Evolutionary conservation across 2,888 invertebrate genomes (phyloP).

Genomic region (Archaeoteleia sp.): DNA sequence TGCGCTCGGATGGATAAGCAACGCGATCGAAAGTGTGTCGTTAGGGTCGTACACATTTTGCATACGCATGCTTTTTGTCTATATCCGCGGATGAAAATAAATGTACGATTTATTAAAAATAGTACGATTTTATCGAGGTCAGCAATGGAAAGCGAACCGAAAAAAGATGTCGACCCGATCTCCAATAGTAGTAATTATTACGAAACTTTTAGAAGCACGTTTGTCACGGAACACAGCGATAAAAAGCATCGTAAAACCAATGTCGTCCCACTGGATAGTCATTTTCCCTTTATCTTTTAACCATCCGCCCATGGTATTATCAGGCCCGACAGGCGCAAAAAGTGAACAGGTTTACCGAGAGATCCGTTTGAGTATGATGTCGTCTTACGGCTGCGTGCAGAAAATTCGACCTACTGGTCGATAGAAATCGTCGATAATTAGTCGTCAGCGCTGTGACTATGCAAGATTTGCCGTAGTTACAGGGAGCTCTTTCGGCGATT

Average conservation of each 20-base stretch:
- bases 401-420: slow-evolving; percentile 54
- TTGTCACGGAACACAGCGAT: neutral
- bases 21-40: slow-evolving; percentile 36
- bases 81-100: neutral
- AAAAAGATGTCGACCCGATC: no score
- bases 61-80: no score
- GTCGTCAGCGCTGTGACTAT: slow-evolving; percentile 43
- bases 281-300: neutral
- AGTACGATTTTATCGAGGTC: neutral
- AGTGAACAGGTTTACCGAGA: neutral
- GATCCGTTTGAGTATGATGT: neutral
- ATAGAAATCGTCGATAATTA: slow-evolving; percentile 62
- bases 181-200: no score
- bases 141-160: no score
- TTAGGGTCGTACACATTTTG: no score
- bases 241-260: slow-evolving; percentile 2
- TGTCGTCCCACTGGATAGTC: neutral
- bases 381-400: slow-evolving; percentile 55
- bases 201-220: neutral
- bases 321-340: neutral
- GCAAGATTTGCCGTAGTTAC: slow-evolving; percentile 36
- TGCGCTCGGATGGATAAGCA: slow-evolving; percentile 8
- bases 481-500: slow-evolving; percentile 56
- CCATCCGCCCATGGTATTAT: neutral
- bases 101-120: neutral